Conservation (phyloP, 2,797 vertebrate species). For the Acanthopagrus latus region DNA sequence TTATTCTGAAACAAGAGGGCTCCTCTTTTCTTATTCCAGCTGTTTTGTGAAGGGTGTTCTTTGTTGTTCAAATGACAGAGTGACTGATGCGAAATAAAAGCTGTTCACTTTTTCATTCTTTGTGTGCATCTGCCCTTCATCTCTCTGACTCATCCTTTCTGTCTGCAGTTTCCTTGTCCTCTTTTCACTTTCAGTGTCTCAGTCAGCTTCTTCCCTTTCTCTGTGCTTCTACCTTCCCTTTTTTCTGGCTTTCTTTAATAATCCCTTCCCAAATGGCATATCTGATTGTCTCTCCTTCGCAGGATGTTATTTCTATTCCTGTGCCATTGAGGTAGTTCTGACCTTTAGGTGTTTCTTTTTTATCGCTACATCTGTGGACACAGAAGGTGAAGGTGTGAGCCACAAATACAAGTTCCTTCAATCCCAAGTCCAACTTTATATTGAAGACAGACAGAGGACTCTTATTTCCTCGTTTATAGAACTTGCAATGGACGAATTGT, state of each 20-base stretch:
- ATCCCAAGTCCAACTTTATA: not conserved
- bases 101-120: not conserved
- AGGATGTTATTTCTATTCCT: slow-evolving; percentile 1
- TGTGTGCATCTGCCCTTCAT: slow-evolving; percentile 15
- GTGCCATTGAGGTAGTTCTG: not conserved
- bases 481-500: not conserved
- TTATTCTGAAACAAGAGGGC: slow-evolving; percentile 36
- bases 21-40: slow-evolving; percentile 6
- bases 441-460: not conserved
- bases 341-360: slow-evolving; percentile 1
- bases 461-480: too few species aligned
- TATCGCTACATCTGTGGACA: not conserved
- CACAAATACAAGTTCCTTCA: not conserved
- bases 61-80: slow-evolving; percentile 48
- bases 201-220: not conserved
- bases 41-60: slow-evolving; percentile 13
- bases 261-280: not conserved
- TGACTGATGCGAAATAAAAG: slow-evolving; percentile 30
- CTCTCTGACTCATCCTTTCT: slow-evolving; percentile 7
- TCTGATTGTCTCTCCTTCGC: not conserved
- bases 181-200: not conserved
- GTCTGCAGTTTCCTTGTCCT: not conserved
- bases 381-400: not conserved
- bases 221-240: not conserved
- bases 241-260: not conserved